Evolutionary conservation across 2,113 vertebrate genomes (phyloP).

Genomic region (Heteronetta atricapilla): DNA sequence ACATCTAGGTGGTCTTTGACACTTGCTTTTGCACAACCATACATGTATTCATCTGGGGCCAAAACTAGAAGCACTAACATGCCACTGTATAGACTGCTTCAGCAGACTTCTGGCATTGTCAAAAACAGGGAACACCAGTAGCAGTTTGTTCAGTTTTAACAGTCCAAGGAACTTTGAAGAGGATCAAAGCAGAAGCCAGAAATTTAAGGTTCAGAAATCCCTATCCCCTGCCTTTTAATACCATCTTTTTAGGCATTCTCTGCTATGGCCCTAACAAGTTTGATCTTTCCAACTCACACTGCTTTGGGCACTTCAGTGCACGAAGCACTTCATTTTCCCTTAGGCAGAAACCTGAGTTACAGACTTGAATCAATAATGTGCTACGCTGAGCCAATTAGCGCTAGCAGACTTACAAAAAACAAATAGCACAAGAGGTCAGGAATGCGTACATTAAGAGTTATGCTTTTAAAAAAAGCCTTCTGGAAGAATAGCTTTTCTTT

Average conservation of each 20-base stretch:
- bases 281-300: not conserved
- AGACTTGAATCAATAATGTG: not conserved
- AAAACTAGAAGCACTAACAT: not conserved
- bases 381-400: not conserved
- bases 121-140: not conserved
- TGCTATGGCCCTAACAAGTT: not conserved
- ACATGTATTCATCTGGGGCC: not conserved
- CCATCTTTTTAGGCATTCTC: not conserved
- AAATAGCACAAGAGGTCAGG: slow-evolving; percentile 29
- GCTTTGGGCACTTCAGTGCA: not conserved
- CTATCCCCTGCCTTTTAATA: not conserved
- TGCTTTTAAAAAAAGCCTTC: not conserved
- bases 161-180: not conserved
- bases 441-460: not conserved
- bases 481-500: slow-evolving; percentile 9
- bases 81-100: not conserved
- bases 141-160: not conserved
- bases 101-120: not conserved
- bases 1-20: accelerated
- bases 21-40: not conserved
- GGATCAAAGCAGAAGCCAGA: not conserved
- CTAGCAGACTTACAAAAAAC: not conserved
- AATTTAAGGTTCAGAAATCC: not conserved
- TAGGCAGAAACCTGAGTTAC: not conserved
- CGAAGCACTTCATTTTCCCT: not conserved